phyloP scores from a whole-genome alignment of 2,113 vertebrate species.

The Aix galericulata region DNA sequence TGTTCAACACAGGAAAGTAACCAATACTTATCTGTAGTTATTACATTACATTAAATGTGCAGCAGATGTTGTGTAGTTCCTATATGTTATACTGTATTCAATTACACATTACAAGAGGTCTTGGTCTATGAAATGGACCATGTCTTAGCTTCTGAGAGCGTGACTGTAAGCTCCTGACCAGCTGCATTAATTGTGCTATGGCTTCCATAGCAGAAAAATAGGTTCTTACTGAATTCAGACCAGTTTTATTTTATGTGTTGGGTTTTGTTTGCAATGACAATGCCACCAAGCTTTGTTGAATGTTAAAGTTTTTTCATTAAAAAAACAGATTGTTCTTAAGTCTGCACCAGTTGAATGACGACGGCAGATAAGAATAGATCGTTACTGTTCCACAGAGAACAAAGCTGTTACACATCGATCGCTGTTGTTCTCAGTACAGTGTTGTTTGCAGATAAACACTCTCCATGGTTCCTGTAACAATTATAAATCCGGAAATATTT shows the following conservation, averaged over 20 bases:
- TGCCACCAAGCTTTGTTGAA: background rate
- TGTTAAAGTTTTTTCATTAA: background rate
- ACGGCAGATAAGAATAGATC: background rate
- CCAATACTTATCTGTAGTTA: background rate
- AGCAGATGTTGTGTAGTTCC: background rate
- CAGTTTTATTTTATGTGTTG: background rate
- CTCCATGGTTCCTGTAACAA: background rate
- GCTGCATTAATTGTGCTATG: background rate
- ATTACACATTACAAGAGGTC: background rate
- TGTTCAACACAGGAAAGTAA: background rate
- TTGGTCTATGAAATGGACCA: background rate
- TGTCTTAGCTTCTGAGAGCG: background rate
- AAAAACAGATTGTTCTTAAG: background rate
- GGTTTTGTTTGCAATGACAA: background rate
- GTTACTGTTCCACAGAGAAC: background rate
- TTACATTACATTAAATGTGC: background rate
- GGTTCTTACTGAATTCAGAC: background rate
- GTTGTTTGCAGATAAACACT: background rate
- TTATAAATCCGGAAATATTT: background rate
- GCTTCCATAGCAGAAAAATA: background rate
- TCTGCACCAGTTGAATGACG: background rate
- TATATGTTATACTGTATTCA: background rate
- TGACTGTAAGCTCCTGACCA: background rate
- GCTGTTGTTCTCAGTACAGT: background rate
- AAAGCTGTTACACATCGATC: background rate